Conservation (phyloP, 2,113 vertebrate species). For the Heteronetta atricapilla region DNA sequence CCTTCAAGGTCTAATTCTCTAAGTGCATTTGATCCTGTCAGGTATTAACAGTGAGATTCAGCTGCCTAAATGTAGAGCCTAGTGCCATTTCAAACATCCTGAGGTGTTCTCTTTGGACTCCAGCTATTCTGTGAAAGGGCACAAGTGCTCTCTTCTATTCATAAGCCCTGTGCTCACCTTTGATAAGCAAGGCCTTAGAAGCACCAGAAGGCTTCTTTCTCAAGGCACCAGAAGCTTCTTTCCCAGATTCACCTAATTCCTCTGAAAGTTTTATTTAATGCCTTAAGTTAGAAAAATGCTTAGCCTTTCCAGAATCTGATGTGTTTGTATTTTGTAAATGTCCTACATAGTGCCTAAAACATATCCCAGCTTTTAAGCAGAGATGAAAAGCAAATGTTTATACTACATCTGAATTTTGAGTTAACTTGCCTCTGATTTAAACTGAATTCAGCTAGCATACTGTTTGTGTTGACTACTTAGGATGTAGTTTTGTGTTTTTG, state of each 20-base stretch:
- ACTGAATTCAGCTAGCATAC: not conserved
- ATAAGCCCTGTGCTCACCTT: not conserved
- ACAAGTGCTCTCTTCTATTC: not conserved
- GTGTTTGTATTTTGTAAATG: not conserved
- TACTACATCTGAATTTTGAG: not conserved
- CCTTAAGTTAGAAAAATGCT: not conserved
- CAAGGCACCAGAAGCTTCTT: not conserved
- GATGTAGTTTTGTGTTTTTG: not conserved
- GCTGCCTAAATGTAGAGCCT: not conserved
- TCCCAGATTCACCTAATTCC: not conserved
- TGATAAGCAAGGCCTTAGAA: not conserved
- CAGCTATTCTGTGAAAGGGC: not conserved
- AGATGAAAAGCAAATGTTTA: not conserved
- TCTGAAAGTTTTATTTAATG: not conserved
- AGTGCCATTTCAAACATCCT: not conserved
- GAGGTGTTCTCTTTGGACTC: not conserved
- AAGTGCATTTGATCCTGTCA: not conserved
- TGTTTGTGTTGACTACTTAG: not conserved
- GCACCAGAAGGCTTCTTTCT: no score
- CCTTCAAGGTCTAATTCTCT: not conserved
- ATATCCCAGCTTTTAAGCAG: not conserved
- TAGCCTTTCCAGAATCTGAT: not conserved
- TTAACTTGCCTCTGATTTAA: not conserved
- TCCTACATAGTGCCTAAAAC: not conserved
- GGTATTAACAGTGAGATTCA: not conserved